These are phyloP conservation scores for Apteryx mantelli DNA, from an alignment of 2,113 vertebrate species.

Conservation along the genomic window DNA sequence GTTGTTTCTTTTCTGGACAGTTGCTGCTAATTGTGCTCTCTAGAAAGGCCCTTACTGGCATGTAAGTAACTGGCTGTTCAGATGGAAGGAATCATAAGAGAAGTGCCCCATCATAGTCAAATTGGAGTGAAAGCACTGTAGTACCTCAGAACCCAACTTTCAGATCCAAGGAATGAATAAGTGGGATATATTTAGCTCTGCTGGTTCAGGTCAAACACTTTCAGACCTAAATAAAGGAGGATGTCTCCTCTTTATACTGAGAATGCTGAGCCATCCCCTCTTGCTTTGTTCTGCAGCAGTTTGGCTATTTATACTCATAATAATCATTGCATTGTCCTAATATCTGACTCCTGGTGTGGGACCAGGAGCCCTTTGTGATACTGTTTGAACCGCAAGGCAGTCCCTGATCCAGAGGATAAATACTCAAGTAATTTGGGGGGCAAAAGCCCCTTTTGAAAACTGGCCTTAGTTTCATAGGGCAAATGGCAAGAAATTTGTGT, in stretches of 20 bases:
- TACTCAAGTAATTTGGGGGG: neutral
- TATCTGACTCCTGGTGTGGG: neutral
- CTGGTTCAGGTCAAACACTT: neutral
- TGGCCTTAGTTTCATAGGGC: neutral
- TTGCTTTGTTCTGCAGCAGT: neutral
- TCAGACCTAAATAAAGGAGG: neutral
- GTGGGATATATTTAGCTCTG: neutral
- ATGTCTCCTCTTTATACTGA: neutral
- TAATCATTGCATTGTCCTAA: neutral
- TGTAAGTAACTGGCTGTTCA: neutral
- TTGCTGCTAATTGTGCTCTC: neutral
- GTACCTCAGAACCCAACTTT: neutral
- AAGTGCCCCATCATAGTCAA: rapidly evolving
- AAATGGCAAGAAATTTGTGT: neutral
- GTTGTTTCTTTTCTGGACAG: neutral
- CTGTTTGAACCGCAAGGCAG: neutral
- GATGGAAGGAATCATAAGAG: neutral
- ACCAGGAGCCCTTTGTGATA: neutral
- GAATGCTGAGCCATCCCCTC: neutral
- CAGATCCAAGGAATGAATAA: neutral
- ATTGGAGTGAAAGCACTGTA: neutral
- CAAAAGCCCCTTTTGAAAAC: neutral
- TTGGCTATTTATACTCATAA: neutral
- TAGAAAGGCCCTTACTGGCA: neutral
- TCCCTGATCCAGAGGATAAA: neutral